These are phyloP conservation scores for Hippocampus guttulatus DNA, from an alignment of 2,113 vertebrate genomes.

Conservation along the genomic window DNA sequence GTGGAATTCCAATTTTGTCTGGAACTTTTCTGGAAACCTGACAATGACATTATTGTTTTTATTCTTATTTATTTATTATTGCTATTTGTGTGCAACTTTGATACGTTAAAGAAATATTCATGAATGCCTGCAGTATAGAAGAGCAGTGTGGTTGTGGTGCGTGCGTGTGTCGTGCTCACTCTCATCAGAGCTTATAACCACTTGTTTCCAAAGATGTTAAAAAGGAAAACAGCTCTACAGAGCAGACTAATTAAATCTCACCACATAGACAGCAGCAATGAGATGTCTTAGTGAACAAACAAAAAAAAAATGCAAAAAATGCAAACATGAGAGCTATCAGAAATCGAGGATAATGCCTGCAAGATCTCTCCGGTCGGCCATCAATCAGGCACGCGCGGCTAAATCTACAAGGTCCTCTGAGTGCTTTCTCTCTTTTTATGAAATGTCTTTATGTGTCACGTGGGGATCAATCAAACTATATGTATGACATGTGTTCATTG, in stretches of 20 bases:
- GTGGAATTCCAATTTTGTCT: too few relatives aligned
- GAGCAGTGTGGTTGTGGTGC: background rate
- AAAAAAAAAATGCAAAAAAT: too few relatives aligned
- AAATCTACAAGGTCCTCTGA: slow-evolving; percentile 29
- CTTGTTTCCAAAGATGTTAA: slow-evolving; percentile 20
- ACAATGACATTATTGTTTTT: too few relatives aligned
- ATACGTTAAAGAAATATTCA: background rate
- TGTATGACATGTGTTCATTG: slow-evolving; percentile 31
- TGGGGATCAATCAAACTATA: slow-evolving; percentile 38
- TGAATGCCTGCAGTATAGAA: background rate
- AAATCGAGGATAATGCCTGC: slow-evolving; percentile 23
- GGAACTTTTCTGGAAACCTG: too few relatives aligned
- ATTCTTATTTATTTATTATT: background rate
- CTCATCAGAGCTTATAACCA: slow-evolving; percentile 13
- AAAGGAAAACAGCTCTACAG: slow-evolving; percentile 16
- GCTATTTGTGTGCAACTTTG: background rate
- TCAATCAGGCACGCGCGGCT: slow-evolving; percentile 22
- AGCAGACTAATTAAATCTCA: slow-evolving; percentile 5
- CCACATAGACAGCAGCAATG: slow-evolving; percentile 17
- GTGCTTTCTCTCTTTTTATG: slow-evolving; percentile 35
- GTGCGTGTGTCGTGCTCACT: background rate
- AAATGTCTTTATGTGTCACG: slow-evolving; percentile 35
- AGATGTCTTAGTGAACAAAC: slow-evolving; percentile 5
- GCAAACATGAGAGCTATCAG: background rate
- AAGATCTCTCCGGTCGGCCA: slow-evolving; percentile 12